Evolutionary conservation across 2,797 vertebrate species (phyloP).

Genomic region (Petrocephalus sullivani): DNA sequence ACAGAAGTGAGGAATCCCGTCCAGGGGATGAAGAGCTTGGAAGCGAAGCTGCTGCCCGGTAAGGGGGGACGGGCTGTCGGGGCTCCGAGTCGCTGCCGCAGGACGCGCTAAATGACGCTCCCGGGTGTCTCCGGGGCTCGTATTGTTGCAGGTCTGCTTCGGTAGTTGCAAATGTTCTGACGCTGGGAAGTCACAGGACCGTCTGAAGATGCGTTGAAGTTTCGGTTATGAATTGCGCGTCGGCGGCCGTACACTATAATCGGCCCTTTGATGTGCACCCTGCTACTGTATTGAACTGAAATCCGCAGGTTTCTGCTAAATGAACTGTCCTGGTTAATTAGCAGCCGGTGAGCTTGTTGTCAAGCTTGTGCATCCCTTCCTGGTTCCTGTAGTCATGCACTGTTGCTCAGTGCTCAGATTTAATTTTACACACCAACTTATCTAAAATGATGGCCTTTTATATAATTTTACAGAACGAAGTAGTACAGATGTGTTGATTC

Average conservation of each 20-base stretch:
- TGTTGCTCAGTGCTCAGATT: neutral
- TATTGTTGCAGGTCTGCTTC: neutral
- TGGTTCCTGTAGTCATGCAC: neutral
- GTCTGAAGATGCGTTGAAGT: neutral
- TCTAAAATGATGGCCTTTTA: neutral
- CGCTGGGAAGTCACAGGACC: neutral
- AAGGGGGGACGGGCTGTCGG: conserved; percentile 31
- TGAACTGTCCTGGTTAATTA: neutral
- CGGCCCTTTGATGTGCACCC: neutral
- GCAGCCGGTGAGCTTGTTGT: neutral
- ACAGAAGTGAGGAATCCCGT: conserved; percentile 70
- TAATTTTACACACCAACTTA: neutral
- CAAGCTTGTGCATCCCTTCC: neutral
- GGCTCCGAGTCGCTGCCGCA: no score
- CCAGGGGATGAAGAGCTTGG: conserved; percentile 84
- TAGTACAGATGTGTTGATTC: neutral
- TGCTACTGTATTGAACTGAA: neutral
- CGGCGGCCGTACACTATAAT: neutral
- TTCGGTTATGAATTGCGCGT: neutral
- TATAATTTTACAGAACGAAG: neutral
- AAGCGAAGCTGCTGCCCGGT: conserved; percentile 86
- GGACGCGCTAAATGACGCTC: neutral
- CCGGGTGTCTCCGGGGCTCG: neutral
- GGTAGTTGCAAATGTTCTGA: neutral
- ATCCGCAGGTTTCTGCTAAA: neutral